A percentile compares a stretch with the other conserved stretches of the same genome.
phyloP scores from a whole-genome alignment of 2,113 vertebrate species.

The Oostethus manadensis region DNA sequence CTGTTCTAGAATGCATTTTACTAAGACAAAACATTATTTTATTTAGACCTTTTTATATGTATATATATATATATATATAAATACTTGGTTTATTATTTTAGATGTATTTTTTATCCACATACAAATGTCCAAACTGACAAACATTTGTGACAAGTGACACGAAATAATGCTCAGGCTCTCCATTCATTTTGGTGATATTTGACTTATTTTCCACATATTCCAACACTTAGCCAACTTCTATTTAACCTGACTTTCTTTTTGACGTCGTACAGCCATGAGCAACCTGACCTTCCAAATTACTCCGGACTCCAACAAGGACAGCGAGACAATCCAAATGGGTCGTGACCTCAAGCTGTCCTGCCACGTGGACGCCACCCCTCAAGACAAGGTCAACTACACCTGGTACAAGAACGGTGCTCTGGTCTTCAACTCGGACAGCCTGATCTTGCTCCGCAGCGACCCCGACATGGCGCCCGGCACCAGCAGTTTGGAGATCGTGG shows the following conservation, averaged over 20 bases:
- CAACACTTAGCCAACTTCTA: not conserved
- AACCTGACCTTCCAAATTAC: conserved; percentile 97
- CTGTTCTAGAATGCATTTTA: not conserved
- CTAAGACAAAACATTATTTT: not conserved
- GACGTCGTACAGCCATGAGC: conserved; percentile 77
- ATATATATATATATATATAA: not conserved
- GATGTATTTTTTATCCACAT: not conserved
- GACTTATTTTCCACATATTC: not conserved
- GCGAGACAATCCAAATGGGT: conserved; percentile 92
- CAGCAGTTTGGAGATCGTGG: conserved; percentile 94
- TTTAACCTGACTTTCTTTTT: conserved; percentile 5
- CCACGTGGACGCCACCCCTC: conserved; percentile 94
- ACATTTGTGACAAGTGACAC: not conserved
- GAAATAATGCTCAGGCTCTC: not conserved
- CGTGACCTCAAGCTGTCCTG: conserved; percentile 96
- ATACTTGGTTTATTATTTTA: not conserved
- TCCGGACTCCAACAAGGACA: conserved; percentile 96
- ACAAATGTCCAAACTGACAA: not conserved
- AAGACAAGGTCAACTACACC: conserved; percentile 94
- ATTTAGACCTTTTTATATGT: not conserved
- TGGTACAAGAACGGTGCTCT: conserved; percentile 92
- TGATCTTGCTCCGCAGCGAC: conserved; percentile 88
- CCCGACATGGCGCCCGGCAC: conserved; percentile 88
- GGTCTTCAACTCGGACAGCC: conserved; percentile 80
- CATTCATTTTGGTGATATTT: not conserved